Percentiles rank a stretch among this genome's conserved stretches.
Conservation (phyloP, 2,113 vertebrate species). For the Merops nubicus region DNA sequence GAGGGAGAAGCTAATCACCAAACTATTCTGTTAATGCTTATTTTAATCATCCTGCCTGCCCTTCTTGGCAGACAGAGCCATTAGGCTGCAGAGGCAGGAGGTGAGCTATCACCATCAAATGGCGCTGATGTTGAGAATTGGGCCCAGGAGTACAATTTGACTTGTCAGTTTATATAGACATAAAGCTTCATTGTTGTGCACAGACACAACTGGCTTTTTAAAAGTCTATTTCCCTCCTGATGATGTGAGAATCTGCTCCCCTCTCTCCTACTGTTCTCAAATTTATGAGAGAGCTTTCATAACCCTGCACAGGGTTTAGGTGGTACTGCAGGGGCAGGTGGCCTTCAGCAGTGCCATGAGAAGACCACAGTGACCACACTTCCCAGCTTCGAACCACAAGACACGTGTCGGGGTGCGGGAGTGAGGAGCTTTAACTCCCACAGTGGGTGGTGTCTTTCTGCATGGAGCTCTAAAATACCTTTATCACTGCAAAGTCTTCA, state of each 20-base stretch:
- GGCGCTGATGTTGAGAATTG: constrained; percentile 72
- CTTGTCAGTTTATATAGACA: constrained; percentile 84
- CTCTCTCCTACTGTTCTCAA: constrained; percentile 34
- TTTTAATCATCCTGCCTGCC: constrained; percentile 75
- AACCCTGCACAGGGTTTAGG: not conserved
- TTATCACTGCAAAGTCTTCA: not conserved
- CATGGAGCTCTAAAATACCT: not conserved
- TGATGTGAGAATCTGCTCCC: constrained; percentile 62
- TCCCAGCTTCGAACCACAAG: not conserved
- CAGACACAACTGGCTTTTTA: constrained; percentile 68
- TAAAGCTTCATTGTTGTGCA: constrained; percentile 73
- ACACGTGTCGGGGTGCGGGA: fast-evolving
- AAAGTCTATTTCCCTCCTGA: constrained; percentile 65
- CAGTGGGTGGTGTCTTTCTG: not conserved
- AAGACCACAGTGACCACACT: not conserved
- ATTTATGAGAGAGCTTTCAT: not conserved
- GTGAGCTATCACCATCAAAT: constrained; percentile 52
- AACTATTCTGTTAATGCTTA: constrained; percentile 73
- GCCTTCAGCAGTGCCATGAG: not conserved
- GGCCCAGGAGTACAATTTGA: constrained; percentile 77
- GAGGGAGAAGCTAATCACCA: constrained; percentile 73
- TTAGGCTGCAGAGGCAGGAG: constrained; percentile 65
- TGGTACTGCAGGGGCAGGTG: not conserved
- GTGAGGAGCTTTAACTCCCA: not conserved
- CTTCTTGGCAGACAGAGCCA: constrained; percentile 67